Conservation (phyloP, 2,888 invertebrate genomes). For the Acholoe squamosa region DNA sequence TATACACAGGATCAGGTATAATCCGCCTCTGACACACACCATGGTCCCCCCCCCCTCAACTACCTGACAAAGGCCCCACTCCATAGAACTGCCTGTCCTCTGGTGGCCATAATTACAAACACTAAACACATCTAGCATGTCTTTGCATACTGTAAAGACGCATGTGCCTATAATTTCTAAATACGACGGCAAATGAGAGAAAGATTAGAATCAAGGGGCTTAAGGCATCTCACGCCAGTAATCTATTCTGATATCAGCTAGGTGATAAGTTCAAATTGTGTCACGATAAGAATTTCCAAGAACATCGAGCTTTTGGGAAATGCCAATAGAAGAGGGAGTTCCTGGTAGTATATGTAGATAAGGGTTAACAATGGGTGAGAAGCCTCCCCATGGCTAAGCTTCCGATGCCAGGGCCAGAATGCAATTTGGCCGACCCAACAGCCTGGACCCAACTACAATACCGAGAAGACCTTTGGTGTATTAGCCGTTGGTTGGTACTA, state of each 20-base stretch:
- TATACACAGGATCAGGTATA: not conserved
- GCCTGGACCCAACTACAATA: not conserved
- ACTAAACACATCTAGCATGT: too few species aligned
- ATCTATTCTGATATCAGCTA: too few species aligned
- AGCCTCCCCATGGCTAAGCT: not conserved
- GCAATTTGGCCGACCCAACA: not conserved
- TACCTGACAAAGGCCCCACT: not conserved
- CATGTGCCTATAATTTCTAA: too few species aligned
- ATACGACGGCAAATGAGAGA: too few species aligned
- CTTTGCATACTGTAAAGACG: too few species aligned
- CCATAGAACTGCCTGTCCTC: not conserved
- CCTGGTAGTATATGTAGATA: not conserved
- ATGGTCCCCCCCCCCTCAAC: not conserved
- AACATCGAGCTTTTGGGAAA: too few species aligned
- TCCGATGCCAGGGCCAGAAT: not conserved
- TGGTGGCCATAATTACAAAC: not conserved
- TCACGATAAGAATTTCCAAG: too few species aligned
- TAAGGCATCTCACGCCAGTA: too few species aligned
- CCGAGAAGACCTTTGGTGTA: not conserved
- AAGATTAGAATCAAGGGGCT: too few species aligned
- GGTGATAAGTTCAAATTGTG: too few species aligned
- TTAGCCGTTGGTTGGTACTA: not conserved
- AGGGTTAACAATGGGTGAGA: not conserved
- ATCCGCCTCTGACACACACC: conserved; percentile 7
- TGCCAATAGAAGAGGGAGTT: not conserved